Base-by-base conservation (phyloP, 2,113 vertebrate genomes). In the Nesogale talazaci region DNA sequence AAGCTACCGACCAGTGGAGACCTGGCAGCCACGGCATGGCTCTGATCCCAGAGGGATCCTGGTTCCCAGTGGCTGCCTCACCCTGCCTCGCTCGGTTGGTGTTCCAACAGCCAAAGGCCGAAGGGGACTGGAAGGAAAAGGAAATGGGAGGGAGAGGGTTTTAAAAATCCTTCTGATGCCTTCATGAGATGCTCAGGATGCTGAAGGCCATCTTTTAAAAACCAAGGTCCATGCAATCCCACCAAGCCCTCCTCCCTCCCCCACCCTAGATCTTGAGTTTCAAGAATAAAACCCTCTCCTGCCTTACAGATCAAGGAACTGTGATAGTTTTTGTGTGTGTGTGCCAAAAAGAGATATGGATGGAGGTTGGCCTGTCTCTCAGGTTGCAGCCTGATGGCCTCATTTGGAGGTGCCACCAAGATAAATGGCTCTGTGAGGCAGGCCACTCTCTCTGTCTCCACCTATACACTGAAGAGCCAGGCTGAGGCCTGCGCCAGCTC, bases 21-120 rank as follows among this genome's bases (percentile, higher is more conserved):
- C 92, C 65, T 95, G 96, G 77, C 95, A 95, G 90, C 22, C 83
- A 83, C 42, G 31, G 83, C 72, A 95, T 92, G 86, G 93, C 88
- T 92, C 83, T 92, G 89, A 96, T 94, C 92, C 95, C 93, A 94
- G 34, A 95, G 94, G 70, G 90, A 92, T 96, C 76, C 85, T 89
- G 76, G 83, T 94, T 95, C 96, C 93, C 79, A n/a, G 25, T 16
- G 46, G 42, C 75, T n/a, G 91, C 83, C 86, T 87, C 82, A 74
- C 78, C 87, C 27, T 84, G 67, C 69, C 88, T 95, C 88, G 92
- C 86, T n/a, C 80, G 80, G 81, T 82, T 83, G 79, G 31, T 86
- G 77, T 95, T 83, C 90, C 77, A 88, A 93, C 79, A 92, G 86
- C 84, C 80, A 95, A 96, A 94, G 89, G 81, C 91, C 3, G 27